phyloP scores from a whole-genome alignment of 2,797 vertebrate genomes.

The Oreortyx pictus region DNA sequence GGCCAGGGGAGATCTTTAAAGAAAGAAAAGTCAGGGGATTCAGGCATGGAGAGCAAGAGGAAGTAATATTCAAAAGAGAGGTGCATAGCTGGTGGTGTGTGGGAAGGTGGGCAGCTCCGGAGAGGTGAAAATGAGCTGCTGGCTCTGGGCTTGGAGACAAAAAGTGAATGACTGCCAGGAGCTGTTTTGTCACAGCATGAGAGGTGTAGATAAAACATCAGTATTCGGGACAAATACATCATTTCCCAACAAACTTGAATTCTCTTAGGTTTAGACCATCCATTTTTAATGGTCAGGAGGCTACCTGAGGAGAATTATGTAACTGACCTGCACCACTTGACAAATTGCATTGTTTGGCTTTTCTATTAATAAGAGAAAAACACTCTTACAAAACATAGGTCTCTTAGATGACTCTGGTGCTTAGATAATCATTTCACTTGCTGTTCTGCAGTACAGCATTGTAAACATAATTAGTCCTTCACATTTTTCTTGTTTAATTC shows the following conservation, averaged over 20 bases:
- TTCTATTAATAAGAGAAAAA: constrained; percentile 7
- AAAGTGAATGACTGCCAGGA: not conserved
- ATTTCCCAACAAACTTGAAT: not conserved
- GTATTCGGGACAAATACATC: not conserved
- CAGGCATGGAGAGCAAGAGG: not conserved
- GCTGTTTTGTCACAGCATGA: not conserved
- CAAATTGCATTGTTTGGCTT: constrained; percentile 37
- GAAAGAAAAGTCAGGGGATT: not conserved
- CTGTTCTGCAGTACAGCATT: not conserved
- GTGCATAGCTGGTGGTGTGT: not conserved
- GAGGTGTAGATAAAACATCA: not conserved
- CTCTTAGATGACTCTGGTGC: not conserved
- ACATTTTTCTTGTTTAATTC: constrained; percentile 27
- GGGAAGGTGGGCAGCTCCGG: not conserved
- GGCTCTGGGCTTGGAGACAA: rapidly evolving
- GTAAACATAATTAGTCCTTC: constrained; percentile 19
- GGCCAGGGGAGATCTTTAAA: not conserved
- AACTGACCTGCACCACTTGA: not conserved
- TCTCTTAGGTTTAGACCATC: not conserved
- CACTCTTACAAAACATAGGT: not conserved
- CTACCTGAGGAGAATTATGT: not conserved
- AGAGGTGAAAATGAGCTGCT: not conserved
- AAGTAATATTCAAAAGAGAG: not conserved
- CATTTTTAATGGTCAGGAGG: not conserved
- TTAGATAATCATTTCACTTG: constrained; percentile 15